Base-by-base conservation (phyloP, 1,140 invertebrate genomes). In the Cyclargus thomasi region DNA sequence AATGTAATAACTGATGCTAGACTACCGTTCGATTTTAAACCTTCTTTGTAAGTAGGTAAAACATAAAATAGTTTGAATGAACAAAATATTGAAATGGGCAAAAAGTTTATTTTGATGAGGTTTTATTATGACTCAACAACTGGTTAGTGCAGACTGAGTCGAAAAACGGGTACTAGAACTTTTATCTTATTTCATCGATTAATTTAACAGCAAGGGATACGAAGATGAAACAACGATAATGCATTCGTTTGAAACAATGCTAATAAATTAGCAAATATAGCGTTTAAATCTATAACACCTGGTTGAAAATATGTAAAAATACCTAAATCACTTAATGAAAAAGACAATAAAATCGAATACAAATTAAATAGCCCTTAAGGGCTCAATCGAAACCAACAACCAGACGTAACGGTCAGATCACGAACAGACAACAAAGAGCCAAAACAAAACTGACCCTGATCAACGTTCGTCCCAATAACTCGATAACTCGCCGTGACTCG, bases 361-460 rank as follows among this genome's bases (percentile, higher is more conserved):
- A 7, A 39, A 39, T 39, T 39, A 39, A 39, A 39, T 3, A 39
- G 36, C 29, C 5, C 29, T 29, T 29, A 29, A 5, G 29, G 29
- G 39, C 1, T 1, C 14, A 47, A 47, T 47, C 11, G 39, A 16
- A 14, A 47, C 14, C 39, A 47, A 47, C 14, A 47, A 29, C 29
- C 29, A 29, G 29, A 29, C 29, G 8, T 29, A 29, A 29, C 29
- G 29, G 29, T 16, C 11, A 47, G 39, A 47, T 47, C 10, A 47
- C 11, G 59, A 23, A 11, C 8, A 59, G 67, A 39, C 64, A 55
- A 70, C 73, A 80, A 82, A 82, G 77, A 77, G 74, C 64, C 76
- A 77, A 77, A 80, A 79, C 75, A 80, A 68, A 72, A 75, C 75
- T 80, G 80, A 79, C 78, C 79, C 72, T 47, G 70, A 76, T 63